These are phyloP conservation scores for Felis chaus DNA, from an alignment of 2,113 vertebrate species.

Conservation along the genomic window DNA sequence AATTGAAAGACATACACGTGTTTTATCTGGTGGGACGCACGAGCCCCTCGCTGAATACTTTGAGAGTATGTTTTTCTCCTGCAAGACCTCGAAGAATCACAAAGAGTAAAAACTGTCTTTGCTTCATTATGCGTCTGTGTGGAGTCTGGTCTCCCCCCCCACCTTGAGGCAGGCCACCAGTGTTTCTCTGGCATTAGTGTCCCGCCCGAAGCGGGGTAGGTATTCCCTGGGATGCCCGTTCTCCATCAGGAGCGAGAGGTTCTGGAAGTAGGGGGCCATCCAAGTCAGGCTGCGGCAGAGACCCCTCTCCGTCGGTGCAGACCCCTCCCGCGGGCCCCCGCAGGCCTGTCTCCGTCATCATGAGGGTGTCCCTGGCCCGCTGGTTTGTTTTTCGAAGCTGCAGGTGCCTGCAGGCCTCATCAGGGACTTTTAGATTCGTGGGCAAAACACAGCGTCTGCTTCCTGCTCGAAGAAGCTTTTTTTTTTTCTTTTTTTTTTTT, in stretches of 20 bases:
- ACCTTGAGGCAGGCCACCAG: fast-evolving
- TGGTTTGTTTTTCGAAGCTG: not conserved
- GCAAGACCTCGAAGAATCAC: not conserved
- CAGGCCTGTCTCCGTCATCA: fast-evolving
- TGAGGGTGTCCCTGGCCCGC: fast-evolving
- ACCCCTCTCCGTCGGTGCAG: fast-evolving
- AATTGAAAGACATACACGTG: fast-evolving
- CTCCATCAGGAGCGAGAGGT: fast-evolving
- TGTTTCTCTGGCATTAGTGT: fast-evolving
- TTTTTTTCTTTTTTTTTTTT: not conserved
- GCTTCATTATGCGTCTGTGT: not conserved
- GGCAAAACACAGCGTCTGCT: fast-evolving
- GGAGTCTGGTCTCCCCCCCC: not conserved
- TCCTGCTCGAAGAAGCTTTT: not conserved
- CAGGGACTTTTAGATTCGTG: no score
- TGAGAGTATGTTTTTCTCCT: fast-evolving
- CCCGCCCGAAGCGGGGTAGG: fast-evolving
- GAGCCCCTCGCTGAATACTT: fast-evolving
- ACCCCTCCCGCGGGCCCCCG: not conserved
- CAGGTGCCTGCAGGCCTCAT: not conserved
- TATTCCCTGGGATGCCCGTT: no score
- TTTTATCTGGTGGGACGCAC: not conserved
- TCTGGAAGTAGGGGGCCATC: fast-evolving
- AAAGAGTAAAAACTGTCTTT: fast-evolving
- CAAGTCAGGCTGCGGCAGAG: fast-evolving